These are phyloP conservation scores for Umimayanthus chanpuru DNA, from an alignment of 92 coral and sea anemone genomes.

Conservation along the genomic window DNA sequence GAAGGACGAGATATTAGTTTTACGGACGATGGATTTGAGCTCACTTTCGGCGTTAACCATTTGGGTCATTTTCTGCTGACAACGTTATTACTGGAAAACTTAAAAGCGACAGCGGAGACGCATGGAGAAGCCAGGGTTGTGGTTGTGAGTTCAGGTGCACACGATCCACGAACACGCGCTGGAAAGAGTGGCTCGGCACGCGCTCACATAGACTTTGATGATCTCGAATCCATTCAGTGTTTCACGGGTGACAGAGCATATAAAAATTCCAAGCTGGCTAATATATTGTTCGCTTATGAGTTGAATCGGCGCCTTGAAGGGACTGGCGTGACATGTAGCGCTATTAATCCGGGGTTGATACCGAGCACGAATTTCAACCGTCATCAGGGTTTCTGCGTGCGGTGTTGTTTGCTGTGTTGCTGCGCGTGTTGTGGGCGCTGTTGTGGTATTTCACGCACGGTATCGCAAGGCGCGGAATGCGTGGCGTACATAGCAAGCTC, in stretches of 20 bases:
- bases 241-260: slow-evolving; percentile 53
- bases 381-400: slow-evolving; percentile 36
- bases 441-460: slow-evolving; percentile 33
- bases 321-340: slow-evolving; percentile 60
- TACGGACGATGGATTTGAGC: slow-evolving; percentile 60
- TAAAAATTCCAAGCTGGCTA: slow-evolving; percentile 63
- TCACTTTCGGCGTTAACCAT: slow-evolving; percentile 57
- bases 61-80: slow-evolving; percentile 60
- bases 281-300: slow-evolving; percentile 56
- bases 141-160: slow-evolving; percentile 43
- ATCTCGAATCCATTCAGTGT: slow-evolving; percentile 47
- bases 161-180: slow-evolving; percentile 32
- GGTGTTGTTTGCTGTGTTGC: slow-evolving; percentile 43
- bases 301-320: slow-evolving; percentile 58
- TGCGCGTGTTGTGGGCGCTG: slow-evolving; percentile 43
- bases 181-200: slow-evolving; percentile 25
- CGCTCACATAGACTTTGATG: slow-evolving; percentile 49
- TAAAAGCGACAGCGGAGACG: slow-evolving; percentile 51
- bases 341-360: slow-evolving; percentile 53
- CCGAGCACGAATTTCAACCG: slow-evolving; percentile 47
- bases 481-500: slow-evolving; percentile 54
- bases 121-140: slow-evolving; percentile 60
- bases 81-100: slow-evolving; percentile 46
- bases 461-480: slow-evolving; percentile 43
- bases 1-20: slow-evolving; percentile 29